Evolutionary conservation across 2,113 vertebrate genomes (phyloP).

Genomic region (Onychostoma macrolepis): DNA sequence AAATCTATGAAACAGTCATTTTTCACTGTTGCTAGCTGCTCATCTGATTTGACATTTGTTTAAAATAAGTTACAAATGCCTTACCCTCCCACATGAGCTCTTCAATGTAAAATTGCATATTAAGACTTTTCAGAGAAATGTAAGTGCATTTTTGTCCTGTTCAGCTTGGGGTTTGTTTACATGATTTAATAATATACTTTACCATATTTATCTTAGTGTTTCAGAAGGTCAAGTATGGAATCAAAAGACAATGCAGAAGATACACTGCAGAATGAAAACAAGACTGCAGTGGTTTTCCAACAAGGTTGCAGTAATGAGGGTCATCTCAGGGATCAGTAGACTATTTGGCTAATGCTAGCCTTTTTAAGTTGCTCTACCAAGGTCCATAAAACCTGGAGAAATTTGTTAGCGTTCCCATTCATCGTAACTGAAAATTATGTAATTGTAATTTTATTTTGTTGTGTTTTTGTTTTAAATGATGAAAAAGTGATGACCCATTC

Average conservation of each 20-base stretch:
- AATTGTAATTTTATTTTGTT: too few relatives aligned
- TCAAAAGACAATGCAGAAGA: background rate
- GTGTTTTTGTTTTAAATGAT: too few relatives aligned
- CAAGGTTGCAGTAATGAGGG: slow-evolving; percentile 13
- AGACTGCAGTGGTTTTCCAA: background rate
- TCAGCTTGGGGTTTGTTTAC: background rate
- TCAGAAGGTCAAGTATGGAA: background rate
- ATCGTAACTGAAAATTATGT: too few relatives aligned
- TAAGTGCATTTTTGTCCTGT: too few relatives aligned
- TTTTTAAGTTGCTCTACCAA: background rate
- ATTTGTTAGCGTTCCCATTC: background rate
- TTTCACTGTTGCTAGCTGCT: too few relatives aligned
- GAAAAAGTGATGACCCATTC: too few relatives aligned
- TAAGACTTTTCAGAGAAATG: too few relatives aligned
- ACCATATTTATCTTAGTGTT: background rate
- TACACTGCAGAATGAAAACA: background rate
- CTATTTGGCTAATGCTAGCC: background rate
- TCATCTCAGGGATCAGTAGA: background rate
- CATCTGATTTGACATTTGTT: too few relatives aligned
- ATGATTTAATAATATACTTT: background rate
- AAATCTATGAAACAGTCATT: background rate
- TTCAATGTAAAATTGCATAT: too few relatives aligned
- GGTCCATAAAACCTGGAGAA: background rate
- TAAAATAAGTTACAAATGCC: too few relatives aligned
- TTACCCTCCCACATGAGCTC: too few relatives aligned